phyloP scores from a whole-genome alignment of 2,888 invertebrate species.

The Drosophila algonquin region DNA sequence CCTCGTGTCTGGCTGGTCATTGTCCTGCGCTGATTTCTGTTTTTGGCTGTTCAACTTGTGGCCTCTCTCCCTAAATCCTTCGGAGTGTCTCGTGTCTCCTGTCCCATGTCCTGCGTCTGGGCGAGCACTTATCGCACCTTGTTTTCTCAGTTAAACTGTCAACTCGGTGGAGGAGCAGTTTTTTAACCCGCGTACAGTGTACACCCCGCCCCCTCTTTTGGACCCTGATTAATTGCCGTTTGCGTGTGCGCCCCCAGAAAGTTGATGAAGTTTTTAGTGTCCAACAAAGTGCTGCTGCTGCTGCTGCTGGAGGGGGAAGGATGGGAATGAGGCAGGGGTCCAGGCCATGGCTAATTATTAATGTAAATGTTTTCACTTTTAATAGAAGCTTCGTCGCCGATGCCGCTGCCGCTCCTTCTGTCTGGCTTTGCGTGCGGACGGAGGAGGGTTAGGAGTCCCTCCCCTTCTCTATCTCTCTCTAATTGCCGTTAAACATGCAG shows the following conservation, averaged over 20 bases:
- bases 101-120: conserved; percentile 23
- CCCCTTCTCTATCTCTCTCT: conserved; percentile 8
- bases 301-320: conserved; percentile 8
- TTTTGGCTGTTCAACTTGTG: conserved; percentile 52
- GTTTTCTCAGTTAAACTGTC: conserved; percentile 80
- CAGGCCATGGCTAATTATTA: conserved; percentile 71
- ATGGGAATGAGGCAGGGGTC: background rate
- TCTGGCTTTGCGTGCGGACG: conserved; percentile 46
- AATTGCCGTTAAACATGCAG: conserved; percentile 67
- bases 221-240: conserved; percentile 74
- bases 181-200: conserved; percentile 39
- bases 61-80: background rate
- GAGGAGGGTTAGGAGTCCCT: background rate
- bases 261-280: conserved; percentile 61
- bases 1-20: conserved; percentile 56
- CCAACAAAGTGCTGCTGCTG: conserved; percentile 40
- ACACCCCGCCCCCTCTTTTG: background rate
- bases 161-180: conserved; percentile 49
- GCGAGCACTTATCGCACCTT: conserved; percentile 79
- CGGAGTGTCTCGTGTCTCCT: background rate
- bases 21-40: conserved; percentile 73
- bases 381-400: conserved; percentile 37
- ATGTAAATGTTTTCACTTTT: conserved; percentile 80
- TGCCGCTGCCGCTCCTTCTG: conserved; percentile 25
- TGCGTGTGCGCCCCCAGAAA: conserved; percentile 36